These are phyloP conservation scores for Thaumetopoea pityocampa DNA, from an alignment of 1,140 invertebrate genomes.

Conservation along the genomic window DNA sequence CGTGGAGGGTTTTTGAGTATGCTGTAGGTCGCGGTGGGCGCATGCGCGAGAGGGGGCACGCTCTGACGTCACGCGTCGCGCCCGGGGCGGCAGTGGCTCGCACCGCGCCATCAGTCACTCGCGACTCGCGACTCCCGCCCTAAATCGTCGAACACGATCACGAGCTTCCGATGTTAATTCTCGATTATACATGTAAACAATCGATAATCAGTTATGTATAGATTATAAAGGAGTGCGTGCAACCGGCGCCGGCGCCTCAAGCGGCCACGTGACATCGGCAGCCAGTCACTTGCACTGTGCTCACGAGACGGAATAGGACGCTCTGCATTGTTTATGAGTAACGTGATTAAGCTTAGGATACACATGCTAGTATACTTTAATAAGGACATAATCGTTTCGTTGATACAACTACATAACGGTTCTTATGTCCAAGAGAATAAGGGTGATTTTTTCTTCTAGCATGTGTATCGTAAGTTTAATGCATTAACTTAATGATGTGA, in stretches of 20 bases:
- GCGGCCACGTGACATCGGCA: slow-evolving; percentile 19
- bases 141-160: slow-evolving; percentile 42
- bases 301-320: no score
- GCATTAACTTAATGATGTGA: no score
- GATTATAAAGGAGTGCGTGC: slow-evolving; percentile 7
- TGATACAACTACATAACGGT: no score
- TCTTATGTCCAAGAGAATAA: no score
- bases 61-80: slow-evolving; percentile 63
- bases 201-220: slow-evolving; percentile 19
- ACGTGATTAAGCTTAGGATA: no score
- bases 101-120: slow-evolving; percentile 58
- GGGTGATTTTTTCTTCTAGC: no score
- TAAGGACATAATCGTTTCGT: no score
- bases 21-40: slow-evolving; percentile 31
- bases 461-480: no score
- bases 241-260: slow-evolving; percentile 6
- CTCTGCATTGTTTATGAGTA: no score
- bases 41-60: slow-evolving; percentile 55
- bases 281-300: no score
- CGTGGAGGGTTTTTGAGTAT: slow-evolving; percentile 58
- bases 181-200: slow-evolving; percentile 42
- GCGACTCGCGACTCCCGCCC: slow-evolving; percentile 61
- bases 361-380: no score
- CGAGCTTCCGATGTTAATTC: slow-evolving; percentile 62
- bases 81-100: slow-evolving; percentile 57